Evolutionary conservation across 53 echinoderm and acorn worm species (phyloP).

Genomic region (Antedon mediterranea): DNA sequence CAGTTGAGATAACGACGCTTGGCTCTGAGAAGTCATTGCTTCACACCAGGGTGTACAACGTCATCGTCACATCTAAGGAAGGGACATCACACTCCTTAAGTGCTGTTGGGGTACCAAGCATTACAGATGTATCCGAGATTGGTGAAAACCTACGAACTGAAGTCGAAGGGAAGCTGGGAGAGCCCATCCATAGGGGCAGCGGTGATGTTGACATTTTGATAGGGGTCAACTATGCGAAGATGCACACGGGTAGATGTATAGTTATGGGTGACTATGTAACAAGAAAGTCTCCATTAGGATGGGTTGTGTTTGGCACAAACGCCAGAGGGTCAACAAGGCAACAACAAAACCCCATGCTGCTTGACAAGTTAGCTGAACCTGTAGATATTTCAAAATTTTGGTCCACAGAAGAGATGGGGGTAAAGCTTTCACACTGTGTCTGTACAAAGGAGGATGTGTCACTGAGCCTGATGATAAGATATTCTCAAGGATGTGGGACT

Average conservation of each 20-base stretch:
- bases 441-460: no score
- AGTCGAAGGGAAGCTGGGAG: neutral
- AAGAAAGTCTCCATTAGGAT: slow-evolving; percentile 5
- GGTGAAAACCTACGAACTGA: neutral
- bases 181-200: slow-evolving; percentile 4
- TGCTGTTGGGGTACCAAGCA: neutral
- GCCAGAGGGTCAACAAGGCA: neutral
- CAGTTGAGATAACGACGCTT: neutral
- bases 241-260: slow-evolving; percentile 6
- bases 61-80: no score
- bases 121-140: neutral
- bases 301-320: slow-evolving; percentile 8
- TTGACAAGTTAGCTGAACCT: neutral
- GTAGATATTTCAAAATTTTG: slow-evolving; percentile 1
- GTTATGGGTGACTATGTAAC: slow-evolving; percentile 6
- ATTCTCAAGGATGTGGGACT: slow-evolving; percentile 19
- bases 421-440: slow-evolving; percentile 1
- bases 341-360: neutral
- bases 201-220: slow-evolving; percentile 4
- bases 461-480: neutral
- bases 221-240: slow-evolving; percentile 5
- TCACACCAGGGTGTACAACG: no score
- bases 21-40: no score
- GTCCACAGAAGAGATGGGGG: neutral
- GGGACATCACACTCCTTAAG: neutral